Evolutionary conservation across 2,888 invertebrate species (phyloP).

Genomic region (Dioctria rufipes): DNA sequence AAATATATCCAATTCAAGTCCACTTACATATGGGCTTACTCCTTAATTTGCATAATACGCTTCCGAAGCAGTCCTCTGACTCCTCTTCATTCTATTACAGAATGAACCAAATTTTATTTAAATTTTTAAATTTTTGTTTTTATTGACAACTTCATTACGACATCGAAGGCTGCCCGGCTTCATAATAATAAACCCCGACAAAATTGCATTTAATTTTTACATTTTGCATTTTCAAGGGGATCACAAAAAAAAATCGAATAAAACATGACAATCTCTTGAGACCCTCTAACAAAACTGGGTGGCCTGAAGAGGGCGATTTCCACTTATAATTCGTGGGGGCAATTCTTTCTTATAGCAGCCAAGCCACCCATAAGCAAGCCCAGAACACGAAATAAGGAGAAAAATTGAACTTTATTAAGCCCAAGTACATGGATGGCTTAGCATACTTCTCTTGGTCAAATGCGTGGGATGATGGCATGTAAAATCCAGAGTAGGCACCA

Average conservation of each 20-base stretch:
- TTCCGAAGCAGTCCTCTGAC: not conserved
- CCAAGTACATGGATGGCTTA: not conserved
- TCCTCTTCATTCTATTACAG: not conserved
- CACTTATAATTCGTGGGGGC: not conserved
- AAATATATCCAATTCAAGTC: too few species aligned
- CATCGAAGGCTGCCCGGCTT: slow-evolving; percentile 6
- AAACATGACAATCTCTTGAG: slow-evolving; percentile 28
- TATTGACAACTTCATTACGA: slow-evolving; percentile 37
- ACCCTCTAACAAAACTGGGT: slow-evolving; percentile 4
- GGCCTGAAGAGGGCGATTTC: not conserved
- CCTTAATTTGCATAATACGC: slow-evolving; percentile 25
- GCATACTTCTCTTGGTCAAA: slow-evolving; percentile 23
- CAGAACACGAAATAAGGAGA: not conserved
- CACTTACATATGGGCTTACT: too few species aligned
- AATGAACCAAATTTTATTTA: not conserved
- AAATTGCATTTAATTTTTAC: slow-evolving; percentile 48
- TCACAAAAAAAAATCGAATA: slow-evolving; percentile 17
- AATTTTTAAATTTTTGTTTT: not conserved
- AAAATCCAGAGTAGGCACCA: not conserved
- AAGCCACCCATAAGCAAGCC: not conserved
- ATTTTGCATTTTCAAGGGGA: slow-evolving; percentile 30
- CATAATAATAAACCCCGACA: slow-evolving; percentile 18
- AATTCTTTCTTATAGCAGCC: not conserved
- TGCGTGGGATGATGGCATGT: slow-evolving; percentile 28
- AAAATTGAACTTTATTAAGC: slow-evolving; percentile 27